Evolutionary conservation across 1,140 invertebrate species (phyloP), one percentile per base, ranked within the genome.

Genomic region (Ruditapes philippinarum): DNA sequence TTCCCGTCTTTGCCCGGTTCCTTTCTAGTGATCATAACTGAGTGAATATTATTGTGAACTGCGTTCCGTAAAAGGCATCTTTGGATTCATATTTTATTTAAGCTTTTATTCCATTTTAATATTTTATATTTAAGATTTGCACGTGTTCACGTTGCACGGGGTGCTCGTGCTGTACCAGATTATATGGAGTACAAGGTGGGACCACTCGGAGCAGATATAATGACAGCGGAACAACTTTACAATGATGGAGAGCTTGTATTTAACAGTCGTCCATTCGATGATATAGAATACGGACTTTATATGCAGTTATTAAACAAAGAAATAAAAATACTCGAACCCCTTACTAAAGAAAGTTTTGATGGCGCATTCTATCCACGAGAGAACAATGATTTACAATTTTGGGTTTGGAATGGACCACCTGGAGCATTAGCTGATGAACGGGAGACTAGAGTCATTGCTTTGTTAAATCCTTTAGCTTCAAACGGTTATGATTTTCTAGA

Each of bases 161-260:
- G 92, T 1, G 91, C 89, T 38, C 51, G 40, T 5, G n/a, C 73
- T n/a, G 70, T 65, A 22, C 93, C 91, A 17, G 84, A 90, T n/a
- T 86, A 92, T 11, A 92, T 91, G 70, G 92, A 94, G 60, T 94
- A 94, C 82, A 51, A 91, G n/a, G 90, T 94, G 0, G 91, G 91
- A 19, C 90, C 91, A 28, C 54, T 94, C 0, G 88, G 88, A 0
- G 81, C 90, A 0, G 88, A 88, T 9, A 76, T 31, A 9, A 81
- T 81, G 28, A 31, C 88, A 17, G 31, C 36, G 11, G 12, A 91
- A 33, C 51, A 88, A 7, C 31, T 54, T 22, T 92, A 57, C 19
- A 76, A n/a, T 9, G 74, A 82, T 22, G 81, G 91, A 19, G 89
- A 90, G 78, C 92, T 92, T 11, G 89, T 90, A 0, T 93, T 90